Percentiles rank a stretch among this genome's conserved stretches.
Conservation (phyloP, 2,797 vertebrate genomes). For the Tympanoctomys barrerae region DNA sequence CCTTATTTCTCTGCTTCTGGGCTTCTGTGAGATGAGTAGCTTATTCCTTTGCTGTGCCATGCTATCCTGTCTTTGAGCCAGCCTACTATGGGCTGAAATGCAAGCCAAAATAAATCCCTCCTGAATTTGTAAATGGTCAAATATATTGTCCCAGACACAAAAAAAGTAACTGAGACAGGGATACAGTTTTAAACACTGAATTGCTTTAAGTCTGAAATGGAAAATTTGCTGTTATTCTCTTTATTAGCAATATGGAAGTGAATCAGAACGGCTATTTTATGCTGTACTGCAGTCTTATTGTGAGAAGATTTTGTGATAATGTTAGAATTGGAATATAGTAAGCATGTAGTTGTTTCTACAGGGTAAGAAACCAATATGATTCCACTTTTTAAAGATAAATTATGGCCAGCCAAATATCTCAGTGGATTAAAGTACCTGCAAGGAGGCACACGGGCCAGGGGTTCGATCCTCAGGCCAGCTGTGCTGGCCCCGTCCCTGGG, state of each 20-base stretch:
- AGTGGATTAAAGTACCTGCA: no score
- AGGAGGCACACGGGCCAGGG: no score
- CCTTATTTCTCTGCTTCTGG: not conserved
- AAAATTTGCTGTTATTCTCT: not conserved
- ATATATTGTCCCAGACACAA: not conserved
- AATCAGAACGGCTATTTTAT: not conserved
- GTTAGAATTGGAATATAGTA: not conserved
- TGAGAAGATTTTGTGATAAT: not conserved
- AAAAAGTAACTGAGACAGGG: not conserved
- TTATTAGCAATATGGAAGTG: not conserved
- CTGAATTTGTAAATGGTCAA: not conserved
- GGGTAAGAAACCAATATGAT: not conserved
- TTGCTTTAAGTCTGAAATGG: not conserved
- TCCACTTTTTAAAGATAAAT: not conserved
- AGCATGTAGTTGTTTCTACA: not conserved
- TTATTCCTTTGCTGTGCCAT: not conserved
- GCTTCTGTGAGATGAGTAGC: not conserved
- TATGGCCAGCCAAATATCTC: no score
- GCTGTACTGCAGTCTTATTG: not conserved
- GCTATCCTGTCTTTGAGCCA: no score
- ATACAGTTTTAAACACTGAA: not conserved
- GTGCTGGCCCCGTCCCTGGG: no score
- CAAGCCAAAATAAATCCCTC: not conserved
- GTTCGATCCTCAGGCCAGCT: no score
- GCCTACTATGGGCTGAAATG: not conserved